Conservation (phyloP, 2,113 vertebrate species). For the Calyptommatus sinebrachiatus region DNA sequence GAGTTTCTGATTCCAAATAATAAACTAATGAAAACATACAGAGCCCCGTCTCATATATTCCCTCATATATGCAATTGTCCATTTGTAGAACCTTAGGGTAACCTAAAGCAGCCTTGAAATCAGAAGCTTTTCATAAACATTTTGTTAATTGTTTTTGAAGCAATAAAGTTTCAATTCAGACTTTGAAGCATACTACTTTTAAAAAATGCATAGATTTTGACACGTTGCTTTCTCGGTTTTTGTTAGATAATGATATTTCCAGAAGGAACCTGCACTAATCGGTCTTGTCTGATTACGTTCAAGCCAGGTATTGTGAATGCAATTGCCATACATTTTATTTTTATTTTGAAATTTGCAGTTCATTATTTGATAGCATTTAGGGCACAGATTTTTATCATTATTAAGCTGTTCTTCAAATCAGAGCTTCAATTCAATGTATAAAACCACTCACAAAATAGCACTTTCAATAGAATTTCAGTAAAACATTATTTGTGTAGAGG, state of each 20-base stretch:
- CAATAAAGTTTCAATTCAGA: slow-evolving; percentile 11
- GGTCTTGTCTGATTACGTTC: slow-evolving; percentile 97
- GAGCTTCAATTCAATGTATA: too few relatives aligned
- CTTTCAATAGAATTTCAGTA: too few relatives aligned
- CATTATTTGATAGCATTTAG: background rate
- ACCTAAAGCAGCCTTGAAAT: background rate
- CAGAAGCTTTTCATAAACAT: too few relatives aligned
- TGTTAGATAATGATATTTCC: slow-evolving; percentile 98
- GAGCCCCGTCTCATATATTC: background rate
- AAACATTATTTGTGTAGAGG: too few relatives aligned
- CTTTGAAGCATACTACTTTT: slow-evolving; percentile 29
- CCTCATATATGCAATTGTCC: background rate
- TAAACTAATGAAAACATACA: background rate
- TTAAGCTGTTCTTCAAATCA: too few relatives aligned
- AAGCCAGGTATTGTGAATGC: slow-evolving; percentile 79
- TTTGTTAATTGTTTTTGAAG: slow-evolving; percentile 4
- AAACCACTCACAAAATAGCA: too few relatives aligned
- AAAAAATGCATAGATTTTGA: background rate
- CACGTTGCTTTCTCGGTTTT: slow-evolving; percentile 34
- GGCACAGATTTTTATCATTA: too few relatives aligned
- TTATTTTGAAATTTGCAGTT: slow-evolving; percentile 36
- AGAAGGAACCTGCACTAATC: slow-evolving; percentile 96
- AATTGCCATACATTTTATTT: slow-evolving; percentile 41
- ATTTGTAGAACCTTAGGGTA: background rate
- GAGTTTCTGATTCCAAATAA: background rate